Evolutionary conservation across 2,113 vertebrate genomes (phyloP).

Genomic region (Phyllopteryx taeniolatus): DNA sequence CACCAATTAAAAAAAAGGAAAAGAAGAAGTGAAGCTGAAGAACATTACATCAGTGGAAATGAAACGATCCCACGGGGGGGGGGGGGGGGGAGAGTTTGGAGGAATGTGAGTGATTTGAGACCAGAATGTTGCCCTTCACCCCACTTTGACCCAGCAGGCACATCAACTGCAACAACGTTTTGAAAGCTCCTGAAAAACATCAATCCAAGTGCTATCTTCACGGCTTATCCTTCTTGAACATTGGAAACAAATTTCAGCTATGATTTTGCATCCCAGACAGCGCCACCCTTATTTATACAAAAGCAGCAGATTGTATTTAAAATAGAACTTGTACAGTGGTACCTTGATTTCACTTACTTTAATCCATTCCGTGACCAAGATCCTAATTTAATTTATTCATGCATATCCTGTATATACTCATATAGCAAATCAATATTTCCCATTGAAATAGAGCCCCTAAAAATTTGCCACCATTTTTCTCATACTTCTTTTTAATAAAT

Average conservation of each 20-base stretch:
- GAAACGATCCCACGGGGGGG: conserved; percentile 20
- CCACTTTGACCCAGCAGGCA: conserved; percentile 1
- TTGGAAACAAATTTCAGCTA: neutral
- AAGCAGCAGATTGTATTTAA: neutral
- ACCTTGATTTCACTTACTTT: too few species aligned
- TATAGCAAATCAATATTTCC: too few species aligned
- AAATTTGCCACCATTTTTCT: too few species aligned
- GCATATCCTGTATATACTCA: too few species aligned
- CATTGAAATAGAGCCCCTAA: too few species aligned
- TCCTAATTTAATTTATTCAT: too few species aligned
- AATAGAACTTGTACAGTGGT: neutral
- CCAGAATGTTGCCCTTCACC: conserved; percentile 16
- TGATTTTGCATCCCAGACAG: neutral
- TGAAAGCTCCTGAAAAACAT: conserved; percentile 10
- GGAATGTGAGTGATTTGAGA: conserved; percentile 20
- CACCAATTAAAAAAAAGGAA: conserved; percentile 58
- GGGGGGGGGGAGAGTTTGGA: conserved; percentile 9
- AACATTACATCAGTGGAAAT: conserved; percentile 35
- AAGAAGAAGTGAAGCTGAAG: conserved; percentile 32
- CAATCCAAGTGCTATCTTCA: neutral
- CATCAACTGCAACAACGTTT: conserved; percentile 14
- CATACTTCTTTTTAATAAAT: too few species aligned
- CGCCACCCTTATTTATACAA: neutral
- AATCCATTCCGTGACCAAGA: too few species aligned
- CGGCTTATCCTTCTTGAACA: neutral